Evolutionary conservation across 2,113 vertebrate genomes (phyloP).

Genomic region (Alligator sinensis): DNA sequence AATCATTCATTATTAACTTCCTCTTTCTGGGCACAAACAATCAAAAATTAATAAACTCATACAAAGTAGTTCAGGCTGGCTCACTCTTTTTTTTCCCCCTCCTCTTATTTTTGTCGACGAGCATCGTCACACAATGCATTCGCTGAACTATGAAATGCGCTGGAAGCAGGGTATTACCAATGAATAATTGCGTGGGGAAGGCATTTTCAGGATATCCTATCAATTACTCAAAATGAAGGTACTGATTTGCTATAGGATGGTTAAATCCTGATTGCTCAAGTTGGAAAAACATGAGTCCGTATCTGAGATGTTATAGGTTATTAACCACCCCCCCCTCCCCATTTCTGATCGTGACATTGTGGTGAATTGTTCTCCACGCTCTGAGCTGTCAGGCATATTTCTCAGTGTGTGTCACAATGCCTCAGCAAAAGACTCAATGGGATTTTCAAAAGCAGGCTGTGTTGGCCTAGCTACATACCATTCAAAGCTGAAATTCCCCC

Average conservation of each 20-base stretch:
- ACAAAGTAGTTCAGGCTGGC: conserved; percentile 9
- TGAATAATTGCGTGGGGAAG: background rate
- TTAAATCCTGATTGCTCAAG: background rate
- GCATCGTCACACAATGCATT: background rate
- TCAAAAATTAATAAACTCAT: conserved; percentile 53
- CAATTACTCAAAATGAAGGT: background rate
- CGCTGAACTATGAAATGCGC: background rate
- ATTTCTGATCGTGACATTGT: rapidly evolving
- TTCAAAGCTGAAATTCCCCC: background rate
- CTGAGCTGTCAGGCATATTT: background rate
- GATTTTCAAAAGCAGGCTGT: background rate
- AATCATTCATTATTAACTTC: conserved; percentile 29
- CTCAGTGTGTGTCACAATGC: background rate
- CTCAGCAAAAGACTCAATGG: background rate
- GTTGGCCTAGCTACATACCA: background rate
- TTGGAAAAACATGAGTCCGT: background rate
- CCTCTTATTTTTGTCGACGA: background rate
- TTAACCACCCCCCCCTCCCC: rapidly evolving
- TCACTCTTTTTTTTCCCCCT: background rate
- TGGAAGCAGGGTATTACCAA: background rate
- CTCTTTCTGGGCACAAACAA: conserved; percentile 43
- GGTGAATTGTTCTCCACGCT: too few species aligned
- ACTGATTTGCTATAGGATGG: background rate
- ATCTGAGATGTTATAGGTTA: background rate
- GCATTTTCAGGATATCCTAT: background rate